A percentile compares a stretch with the other conserved stretches of the same genome.
Evolutionary conservation across 2,888 invertebrate genomes (phyloP).

Genomic region (Oscheius sp.): DNA sequence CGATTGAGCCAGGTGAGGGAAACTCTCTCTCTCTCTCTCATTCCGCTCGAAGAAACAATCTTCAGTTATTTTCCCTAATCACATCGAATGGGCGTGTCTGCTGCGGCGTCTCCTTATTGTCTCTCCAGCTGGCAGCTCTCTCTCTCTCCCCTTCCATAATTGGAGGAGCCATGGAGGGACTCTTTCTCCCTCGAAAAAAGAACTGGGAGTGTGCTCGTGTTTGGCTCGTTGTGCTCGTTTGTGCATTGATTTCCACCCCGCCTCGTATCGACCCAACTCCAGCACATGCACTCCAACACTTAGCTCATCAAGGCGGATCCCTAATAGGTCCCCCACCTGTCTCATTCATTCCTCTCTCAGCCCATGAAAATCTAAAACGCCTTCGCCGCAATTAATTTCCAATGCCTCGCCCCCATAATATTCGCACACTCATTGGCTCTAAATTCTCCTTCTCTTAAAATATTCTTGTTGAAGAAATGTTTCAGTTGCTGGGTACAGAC

Average conservation of each 20-base stretch:
- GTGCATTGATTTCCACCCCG: conserved; percentile 30
- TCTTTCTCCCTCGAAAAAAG: no score
- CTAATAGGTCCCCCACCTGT: conserved; percentile 8
- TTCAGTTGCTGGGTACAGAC: conserved; percentile 30
- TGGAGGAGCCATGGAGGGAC: not conserved
- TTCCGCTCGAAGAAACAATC: not conserved
- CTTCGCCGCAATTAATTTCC: conserved; percentile 14
- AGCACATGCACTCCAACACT: conserved; percentile 31
- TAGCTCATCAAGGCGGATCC: conserved; percentile 24
- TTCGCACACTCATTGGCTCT: conserved; percentile 15
- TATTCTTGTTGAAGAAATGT: conserved; percentile 13
- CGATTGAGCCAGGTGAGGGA: no score
- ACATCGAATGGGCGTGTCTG: not conserved
- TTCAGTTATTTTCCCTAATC: no score
- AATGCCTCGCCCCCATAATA: not conserved
- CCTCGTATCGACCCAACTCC: conserved; percentile 28
- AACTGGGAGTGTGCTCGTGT: not conserved
- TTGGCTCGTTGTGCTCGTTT: conserved; percentile 20
- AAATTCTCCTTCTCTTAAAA: not conserved
- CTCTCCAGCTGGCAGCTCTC: not conserved
- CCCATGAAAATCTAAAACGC: conserved; percentile 11
- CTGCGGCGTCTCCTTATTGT: not conserved
- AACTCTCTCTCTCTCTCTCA: not conserved
- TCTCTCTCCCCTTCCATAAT: not conserved
- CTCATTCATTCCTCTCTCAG: conserved; percentile 2